Percentiles rank a stretch among this genome's conserved stretches.
phyloP scores from a whole-genome alignment of 2,888 invertebrate species.

The Agrilus mali region DNA sequence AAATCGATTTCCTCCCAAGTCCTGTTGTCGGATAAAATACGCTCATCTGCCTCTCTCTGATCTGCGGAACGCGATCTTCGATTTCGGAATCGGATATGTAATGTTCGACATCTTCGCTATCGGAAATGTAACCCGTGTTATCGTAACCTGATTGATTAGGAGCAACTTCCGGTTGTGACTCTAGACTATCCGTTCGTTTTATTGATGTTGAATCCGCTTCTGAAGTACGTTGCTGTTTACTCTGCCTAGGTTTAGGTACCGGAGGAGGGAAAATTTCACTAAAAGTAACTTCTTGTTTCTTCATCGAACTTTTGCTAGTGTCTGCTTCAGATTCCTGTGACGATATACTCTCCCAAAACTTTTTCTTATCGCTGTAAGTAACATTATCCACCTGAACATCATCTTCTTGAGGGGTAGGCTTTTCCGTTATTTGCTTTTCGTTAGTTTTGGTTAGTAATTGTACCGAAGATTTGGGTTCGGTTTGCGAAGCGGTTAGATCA shows the following conservation, averaged over 20 bases:
- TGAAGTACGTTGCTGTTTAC: slow-evolving; percentile 21
- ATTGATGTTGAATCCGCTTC: slow-evolving; percentile 12
- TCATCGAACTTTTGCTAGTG: slow-evolving; percentile 10
- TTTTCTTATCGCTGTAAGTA: slow-evolving; percentile 36
- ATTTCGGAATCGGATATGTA: slow-evolving; percentile 34
- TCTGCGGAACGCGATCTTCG: slow-evolving; percentile 33
- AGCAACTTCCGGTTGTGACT: slow-evolving; percentile 27
- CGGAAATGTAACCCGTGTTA: slow-evolving; percentile 32
- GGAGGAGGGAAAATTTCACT: slow-evolving; percentile 19
- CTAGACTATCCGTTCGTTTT: slow-evolving; percentile 28
- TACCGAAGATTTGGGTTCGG: slow-evolving; percentile 14
- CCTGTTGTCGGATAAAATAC: slow-evolving; percentile 28
- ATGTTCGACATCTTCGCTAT: slow-evolving; percentile 33
- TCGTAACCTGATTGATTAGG: slow-evolving; percentile 24
- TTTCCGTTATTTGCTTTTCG: slow-evolving; percentile 11
- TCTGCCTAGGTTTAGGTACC: slow-evolving; percentile 33
- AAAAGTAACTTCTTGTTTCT: neutral
- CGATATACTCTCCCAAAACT: slow-evolving; percentile 38
- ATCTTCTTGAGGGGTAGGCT: slow-evolving; percentile 13
- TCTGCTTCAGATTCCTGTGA: slow-evolving; percentile 21
- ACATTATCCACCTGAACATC: slow-evolving; percentile 18
- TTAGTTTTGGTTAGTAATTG: slow-evolving; percentile 9
- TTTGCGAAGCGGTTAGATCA: slow-evolving; percentile 18
- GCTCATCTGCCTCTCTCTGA: slow-evolving; percentile 33
- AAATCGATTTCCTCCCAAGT: slow-evolving; percentile 28